Base-by-base conservation (phyloP, 2,113 vertebrate genomes). In the Pedetes capensis region DNA sequence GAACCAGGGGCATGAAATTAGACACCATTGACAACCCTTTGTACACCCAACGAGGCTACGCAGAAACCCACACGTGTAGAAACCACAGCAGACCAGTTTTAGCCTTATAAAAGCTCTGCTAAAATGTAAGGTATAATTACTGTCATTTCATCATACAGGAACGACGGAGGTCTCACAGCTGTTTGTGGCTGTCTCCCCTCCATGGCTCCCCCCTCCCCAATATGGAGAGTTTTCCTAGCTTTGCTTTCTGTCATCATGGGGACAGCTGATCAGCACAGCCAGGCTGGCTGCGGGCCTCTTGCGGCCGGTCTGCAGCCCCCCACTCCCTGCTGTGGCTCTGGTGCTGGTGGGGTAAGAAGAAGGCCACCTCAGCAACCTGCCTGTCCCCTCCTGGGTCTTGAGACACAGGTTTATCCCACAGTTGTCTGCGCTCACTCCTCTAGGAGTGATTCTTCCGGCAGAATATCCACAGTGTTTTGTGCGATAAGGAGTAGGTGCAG, bases 91-190 rank as follows among this genome's bases (percentile, higher is more conserved):
- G 68, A 47, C 55, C 49, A 7, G 39, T 74, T 88, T 87, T 63
- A 5, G 81, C 42, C 0, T 69, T 63, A 32, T 11, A 89, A 95
- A 23, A 90, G 80, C 55, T 97, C 57, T 68, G 69, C 91, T 68
- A 55, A 79, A 86, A 53, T 25, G 25, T 61, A 80, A 95, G 80
- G 76, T 68, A 47, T 97, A 95, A 96, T 97, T 94, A 94, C 91
- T 92, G 78, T 92, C 89, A 86, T 91, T 94, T 96, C 83, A 84
- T 96, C 93, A 85, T 79, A 68, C 23, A 29, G 82, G 51, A 57
- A 81, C 32, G 55, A 39, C 0, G 20, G 63, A 84, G 93, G 80
- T 55, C 93, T 96, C 94, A 72, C 61, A 96, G 89, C 94, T 96
- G 81, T 61, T 74, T 44, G 55, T 66, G 87, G 80, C 84, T 87